Evolutionary conservation across 1,140 invertebrate species (phyloP).

Genomic region (Cepaea nemoralis): DNA sequence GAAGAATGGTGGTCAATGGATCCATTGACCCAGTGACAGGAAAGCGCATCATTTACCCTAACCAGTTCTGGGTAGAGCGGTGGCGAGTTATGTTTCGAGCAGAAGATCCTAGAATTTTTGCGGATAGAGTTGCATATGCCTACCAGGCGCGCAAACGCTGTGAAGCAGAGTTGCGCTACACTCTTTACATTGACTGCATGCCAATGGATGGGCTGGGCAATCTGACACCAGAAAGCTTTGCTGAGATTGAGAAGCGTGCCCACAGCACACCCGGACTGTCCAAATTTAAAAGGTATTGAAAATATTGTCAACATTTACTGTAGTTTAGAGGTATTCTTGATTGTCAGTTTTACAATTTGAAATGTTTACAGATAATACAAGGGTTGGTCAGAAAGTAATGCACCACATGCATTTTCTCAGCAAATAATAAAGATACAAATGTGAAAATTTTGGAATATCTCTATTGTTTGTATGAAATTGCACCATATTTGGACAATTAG

Average conservation of each 20-base stretch:
- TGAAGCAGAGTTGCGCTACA: constrained; percentile 77
- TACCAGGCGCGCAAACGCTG: constrained; percentile 74
- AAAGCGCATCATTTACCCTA: constrained; percentile 46
- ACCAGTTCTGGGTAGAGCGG: constrained; percentile 75
- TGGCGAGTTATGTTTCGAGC: constrained; percentile 80
- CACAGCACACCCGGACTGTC: constrained; percentile 63
- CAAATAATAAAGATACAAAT: no score
- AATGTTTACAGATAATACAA: no score
- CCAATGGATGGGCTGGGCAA: constrained; percentile 76
- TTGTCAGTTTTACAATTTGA: no score
- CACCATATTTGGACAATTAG: no score
- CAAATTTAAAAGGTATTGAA: constrained; percentile 53
- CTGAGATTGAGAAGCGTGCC: constrained; percentile 71
- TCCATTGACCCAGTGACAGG: constrained; percentile 54
- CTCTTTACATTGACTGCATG: constrained; percentile 81
- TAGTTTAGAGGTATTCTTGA: no score
- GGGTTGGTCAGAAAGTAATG: no score
- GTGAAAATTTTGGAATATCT: no score
- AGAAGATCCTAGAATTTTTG: constrained; percentile 79
- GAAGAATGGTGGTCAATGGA: constrained; percentile 66
- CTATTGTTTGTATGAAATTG: no score
- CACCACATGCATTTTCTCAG: no score
- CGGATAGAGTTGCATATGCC: constrained; percentile 77
- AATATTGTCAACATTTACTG: no score
- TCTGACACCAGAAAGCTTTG: constrained; percentile 73